Base-by-base conservation (phyloP, 2,888 invertebrate species). In the Adineta ricciae region DNA sequence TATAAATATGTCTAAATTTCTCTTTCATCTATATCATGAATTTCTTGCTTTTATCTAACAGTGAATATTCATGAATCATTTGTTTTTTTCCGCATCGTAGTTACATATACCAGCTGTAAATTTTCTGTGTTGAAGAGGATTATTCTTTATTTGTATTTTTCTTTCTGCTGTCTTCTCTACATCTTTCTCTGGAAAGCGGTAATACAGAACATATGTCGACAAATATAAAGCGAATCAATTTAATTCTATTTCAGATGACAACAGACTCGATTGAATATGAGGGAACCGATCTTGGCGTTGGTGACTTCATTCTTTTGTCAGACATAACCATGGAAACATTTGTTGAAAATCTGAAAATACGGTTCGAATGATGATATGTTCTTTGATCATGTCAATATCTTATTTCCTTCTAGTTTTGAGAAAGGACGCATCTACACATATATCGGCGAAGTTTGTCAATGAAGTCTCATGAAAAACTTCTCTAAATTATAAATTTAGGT, bases 281-380 rank as follows among this genome's bases (percentile, higher is more conserved):
- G 36, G 84, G 83, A n/a, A 1, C 84, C 24, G 85, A 85, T 27
- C 27, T 38, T 24, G 97, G 97, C 87, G 95, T 97, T 88, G 94
- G 95, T 89, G 98, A 98, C 93, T 96, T 97, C 92, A 97, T 97
- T 90, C 94, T 98, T 86, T 92, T 98, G 92, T 95, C 96, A 91
- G 94, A 95, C 92, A 94, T 98, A 89, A 94, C 94, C 88, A 92
- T 94, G 89, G 94, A 95, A 88, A 94, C 93, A 88, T 96, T 98
- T 91, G 95, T 97, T 92, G 93, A 94, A 89, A 98, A 98, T 92
- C 93, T 97, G 89, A 93, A 94, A 91, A 92, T 93, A 90, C 94
- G 97, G 97, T 97, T 92, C 91, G 88, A 86, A 32, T 27, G 11
- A 11, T 24, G 1, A 21, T 38, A 83, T 64, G 54, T 49, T 82